Percentiles rank a stretch among this genome's conserved stretches.
phyloP scores from a whole-genome alignment of 1,140 invertebrate genomes.

The Chironomus tepperi region DNA sequence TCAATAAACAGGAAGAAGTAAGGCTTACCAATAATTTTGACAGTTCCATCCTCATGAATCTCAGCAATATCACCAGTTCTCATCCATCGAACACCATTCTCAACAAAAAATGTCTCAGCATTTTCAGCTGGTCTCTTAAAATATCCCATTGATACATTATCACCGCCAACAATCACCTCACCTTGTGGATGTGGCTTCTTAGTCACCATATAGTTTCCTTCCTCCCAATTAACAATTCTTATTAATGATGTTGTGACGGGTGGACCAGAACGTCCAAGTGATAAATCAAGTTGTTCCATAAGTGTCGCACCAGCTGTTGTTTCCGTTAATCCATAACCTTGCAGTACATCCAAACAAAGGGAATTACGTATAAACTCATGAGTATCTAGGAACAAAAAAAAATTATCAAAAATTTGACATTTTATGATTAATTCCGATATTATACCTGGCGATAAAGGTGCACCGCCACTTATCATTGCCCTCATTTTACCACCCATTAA shows the following conservation, averaged over 20 bases:
- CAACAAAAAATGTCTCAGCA: constrained; percentile 80
- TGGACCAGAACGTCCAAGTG: constrained; percentile 74
- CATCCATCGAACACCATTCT: constrained; percentile 80
- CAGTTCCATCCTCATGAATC: constrained; percentile 80
- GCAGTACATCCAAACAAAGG: constrained; percentile 80
- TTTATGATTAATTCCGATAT: too few relatives aligned
- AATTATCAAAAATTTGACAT: too few relatives aligned
- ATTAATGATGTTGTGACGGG: constrained; percentile 82
- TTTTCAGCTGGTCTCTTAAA: constrained; percentile 87
- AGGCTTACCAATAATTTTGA: constrained; percentile 93
- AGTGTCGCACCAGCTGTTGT: constrained; percentile 90
- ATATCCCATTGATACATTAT: constrained; percentile 86
- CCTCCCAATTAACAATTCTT: constrained; percentile 86
- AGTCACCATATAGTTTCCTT: constrained; percentile 82
- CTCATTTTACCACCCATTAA: constrained; percentile 81
- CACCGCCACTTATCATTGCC: constrained; percentile 84
- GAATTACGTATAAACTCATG: background rate
- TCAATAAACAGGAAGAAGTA: too few relatives aligned
- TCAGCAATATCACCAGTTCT: constrained; percentile 95
- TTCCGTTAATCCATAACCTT: constrained; percentile 97
- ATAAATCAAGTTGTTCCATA: constrained; percentile 43
- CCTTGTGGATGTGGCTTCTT: constrained; percentile 87
- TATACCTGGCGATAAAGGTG: constrained; percentile 78
- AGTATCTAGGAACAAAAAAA: too few relatives aligned
- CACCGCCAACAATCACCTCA: constrained; percentile 88